Conservation (phyloP, 1,140 invertebrate genomes). For the Ridgeia piscesae region DNA sequence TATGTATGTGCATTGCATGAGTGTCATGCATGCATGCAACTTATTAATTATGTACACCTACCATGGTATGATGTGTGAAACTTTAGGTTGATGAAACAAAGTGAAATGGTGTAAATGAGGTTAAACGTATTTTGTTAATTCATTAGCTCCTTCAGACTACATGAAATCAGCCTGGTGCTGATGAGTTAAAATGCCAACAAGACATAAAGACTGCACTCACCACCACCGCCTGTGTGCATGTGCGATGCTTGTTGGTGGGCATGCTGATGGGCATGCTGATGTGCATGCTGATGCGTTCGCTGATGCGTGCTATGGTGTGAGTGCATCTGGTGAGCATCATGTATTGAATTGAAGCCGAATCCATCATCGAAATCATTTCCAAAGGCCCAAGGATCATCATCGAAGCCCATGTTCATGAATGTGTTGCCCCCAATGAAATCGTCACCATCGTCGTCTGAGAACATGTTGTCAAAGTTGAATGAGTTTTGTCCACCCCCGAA, state of each 20-base stretch:
- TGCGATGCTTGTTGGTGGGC: not conserved
- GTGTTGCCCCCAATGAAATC: slow-evolving; percentile 13
- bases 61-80: too few species aligned
- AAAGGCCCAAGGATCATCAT: not conserved
- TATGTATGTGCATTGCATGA: too few species aligned
- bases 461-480: slow-evolving; percentile 29
- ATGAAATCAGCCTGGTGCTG: not conserved
- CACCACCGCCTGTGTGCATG: slow-evolving; percentile 3
- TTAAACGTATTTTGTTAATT: too few species aligned
- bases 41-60: too few species aligned
- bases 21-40: too few species aligned
- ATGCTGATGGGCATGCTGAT: slow-evolving; percentile 8
- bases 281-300: slow-evolving; percentile 8
- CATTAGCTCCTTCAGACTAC: too few species aligned
- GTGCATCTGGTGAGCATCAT: not conserved
- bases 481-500: not conserved
- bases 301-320: slow-evolving; percentile 14
- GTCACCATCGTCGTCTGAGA: slow-evolving; percentile 21
- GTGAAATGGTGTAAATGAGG: too few species aligned
- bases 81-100: too few species aligned
- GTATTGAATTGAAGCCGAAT: not conserved
- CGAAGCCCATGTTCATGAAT: slow-evolving; percentile 17
- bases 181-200: not conserved
- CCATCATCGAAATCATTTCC: slow-evolving; percentile 15
- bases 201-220: not conserved